phyloP scores from a whole-genome alignment of 2,797 vertebrate species.

The Darevskia mixta region DNA sequence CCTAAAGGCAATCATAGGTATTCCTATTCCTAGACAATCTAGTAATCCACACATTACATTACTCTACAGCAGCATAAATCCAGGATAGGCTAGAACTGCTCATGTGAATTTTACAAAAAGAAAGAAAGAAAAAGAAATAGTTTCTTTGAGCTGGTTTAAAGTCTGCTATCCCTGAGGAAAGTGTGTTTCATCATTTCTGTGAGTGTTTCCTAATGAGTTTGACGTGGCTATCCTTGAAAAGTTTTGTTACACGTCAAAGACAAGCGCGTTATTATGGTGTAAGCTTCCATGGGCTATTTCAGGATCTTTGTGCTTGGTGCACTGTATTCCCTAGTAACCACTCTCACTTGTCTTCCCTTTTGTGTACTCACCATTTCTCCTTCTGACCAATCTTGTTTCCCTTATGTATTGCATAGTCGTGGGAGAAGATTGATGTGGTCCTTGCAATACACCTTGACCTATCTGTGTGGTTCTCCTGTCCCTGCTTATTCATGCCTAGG shows the following conservation, averaged over 20 bases:
- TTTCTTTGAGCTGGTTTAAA: neutral
- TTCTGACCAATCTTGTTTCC: neutral
- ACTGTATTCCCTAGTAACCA: neutral
- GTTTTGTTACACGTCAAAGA: neutral
- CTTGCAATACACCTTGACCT: neutral
- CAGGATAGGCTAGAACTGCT: neutral
- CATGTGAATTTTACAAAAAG: neutral
- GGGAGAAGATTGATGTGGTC: neutral
- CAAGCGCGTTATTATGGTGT: neutral
- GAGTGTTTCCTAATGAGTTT: neutral
- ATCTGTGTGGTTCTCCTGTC: neutral
- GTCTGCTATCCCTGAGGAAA: neutral
- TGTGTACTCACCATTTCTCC: neutral
- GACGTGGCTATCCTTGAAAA: neutral
- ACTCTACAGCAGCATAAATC: neutral
- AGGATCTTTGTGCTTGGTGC: neutral
- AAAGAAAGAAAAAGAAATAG: neutral
- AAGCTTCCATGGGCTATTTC: neutral
- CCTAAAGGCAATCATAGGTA: neutral
- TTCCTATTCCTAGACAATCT: neutral
- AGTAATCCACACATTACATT: neutral
- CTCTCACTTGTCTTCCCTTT: neutral
- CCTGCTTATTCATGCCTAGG: neutral
- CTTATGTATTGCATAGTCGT: neutral
- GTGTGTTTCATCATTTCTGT: neutral